A percentile compares a stretch with the other conserved stretches of the same genome.
These are phyloP conservation scores for Tiphia femorata DNA, from an alignment of 2,888 invertebrate species.

Conservation along the genomic window DNA sequence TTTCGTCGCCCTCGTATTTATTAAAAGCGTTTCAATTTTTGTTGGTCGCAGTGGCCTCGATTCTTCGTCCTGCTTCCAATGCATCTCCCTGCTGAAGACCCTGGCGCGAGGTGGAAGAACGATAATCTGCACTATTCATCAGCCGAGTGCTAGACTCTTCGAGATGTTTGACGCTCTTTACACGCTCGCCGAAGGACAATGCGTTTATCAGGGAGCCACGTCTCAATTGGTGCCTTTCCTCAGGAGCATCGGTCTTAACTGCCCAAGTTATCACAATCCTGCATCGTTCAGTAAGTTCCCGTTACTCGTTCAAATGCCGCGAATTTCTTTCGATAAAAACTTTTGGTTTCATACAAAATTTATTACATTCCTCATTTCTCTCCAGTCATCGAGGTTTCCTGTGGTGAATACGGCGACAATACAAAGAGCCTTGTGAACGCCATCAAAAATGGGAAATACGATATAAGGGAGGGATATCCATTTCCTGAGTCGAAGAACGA, in stretches of 20 bases:
- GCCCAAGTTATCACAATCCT: constrained; percentile 97
- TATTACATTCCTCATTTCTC: constrained; percentile 10
- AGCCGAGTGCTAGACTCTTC: constrained; percentile 95
- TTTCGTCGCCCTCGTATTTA: too few relatives aligned
- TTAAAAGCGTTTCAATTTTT: too few relatives aligned
- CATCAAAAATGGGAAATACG: constrained; percentile 86
- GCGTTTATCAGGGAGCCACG: constrained; percentile 93
- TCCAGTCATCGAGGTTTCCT: constrained; percentile 92
- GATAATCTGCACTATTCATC: constrained; percentile 96
- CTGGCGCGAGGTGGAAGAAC: constrained; percentile 92
- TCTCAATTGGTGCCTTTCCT: constrained; percentile 87
- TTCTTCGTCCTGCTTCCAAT: constrained; percentile 95
- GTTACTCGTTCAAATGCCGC: neutral
- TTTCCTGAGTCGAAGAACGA: constrained; percentile 75
- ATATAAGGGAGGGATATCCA: constrained; percentile 81
- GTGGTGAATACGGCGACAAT: constrained; percentile 96
- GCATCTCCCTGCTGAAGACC: constrained; percentile 89
- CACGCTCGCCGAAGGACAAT: constrained; percentile 93
- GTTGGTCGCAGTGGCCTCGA: constrained; percentile 89
- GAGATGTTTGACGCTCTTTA: constrained; percentile 98
- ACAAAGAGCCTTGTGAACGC: constrained; percentile 86
- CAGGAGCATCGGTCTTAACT: constrained; percentile 84
- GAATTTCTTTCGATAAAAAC: neutral
- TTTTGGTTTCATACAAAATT: neutral
- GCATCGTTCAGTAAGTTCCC: constrained; percentile 83